These are phyloP conservation scores for Orbicella faveolata DNA, from an alignment of 64 coral and sea anemone species.

Conservation along the genomic window DNA sequence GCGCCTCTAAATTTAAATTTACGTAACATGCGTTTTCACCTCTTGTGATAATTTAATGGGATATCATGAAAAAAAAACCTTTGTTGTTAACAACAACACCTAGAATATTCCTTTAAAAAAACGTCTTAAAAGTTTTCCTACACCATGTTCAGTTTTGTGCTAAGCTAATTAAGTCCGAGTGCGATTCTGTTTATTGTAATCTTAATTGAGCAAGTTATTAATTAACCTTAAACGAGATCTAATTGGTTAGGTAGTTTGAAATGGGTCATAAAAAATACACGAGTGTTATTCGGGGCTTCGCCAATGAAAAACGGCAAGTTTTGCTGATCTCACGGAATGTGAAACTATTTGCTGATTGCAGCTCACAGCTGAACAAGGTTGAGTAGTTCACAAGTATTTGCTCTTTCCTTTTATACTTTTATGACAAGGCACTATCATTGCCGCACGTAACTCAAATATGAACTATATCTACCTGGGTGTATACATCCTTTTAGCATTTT, in stretches of 20 bases:
- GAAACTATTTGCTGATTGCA: neutral
- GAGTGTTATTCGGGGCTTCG: neutral
- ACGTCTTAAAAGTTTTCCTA: neutral
- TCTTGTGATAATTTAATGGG: too few species aligned
- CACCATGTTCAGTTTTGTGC: neutral
- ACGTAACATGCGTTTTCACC: too few species aligned
- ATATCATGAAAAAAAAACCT: too few species aligned
- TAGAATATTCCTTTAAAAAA: neutral
- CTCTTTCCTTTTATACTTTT: neutral
- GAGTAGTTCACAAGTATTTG: conserved; percentile 2
- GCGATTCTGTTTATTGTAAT: neutral
- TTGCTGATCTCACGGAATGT: neutral
- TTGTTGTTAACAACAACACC: too few species aligned
- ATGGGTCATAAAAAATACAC: neutral
- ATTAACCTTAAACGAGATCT: neutral
- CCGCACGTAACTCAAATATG: conserved; percentile 26
- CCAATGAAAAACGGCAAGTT: conserved; percentile 6
- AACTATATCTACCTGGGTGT: neutral
- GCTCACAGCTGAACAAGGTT: neutral
- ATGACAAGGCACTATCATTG: conserved; percentile 50
- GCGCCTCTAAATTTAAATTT: too few species aligned
- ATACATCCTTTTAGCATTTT: conserved; percentile 10
- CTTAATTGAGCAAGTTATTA: neutral
- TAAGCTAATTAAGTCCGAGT: neutral
- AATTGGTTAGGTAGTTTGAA: neutral